Percentiles rank a stretch among this genome's conserved stretches.
Conservation (phyloP, 53 echinoderm and acorn worm species). For the Apostichopus leukothele region DNA sequence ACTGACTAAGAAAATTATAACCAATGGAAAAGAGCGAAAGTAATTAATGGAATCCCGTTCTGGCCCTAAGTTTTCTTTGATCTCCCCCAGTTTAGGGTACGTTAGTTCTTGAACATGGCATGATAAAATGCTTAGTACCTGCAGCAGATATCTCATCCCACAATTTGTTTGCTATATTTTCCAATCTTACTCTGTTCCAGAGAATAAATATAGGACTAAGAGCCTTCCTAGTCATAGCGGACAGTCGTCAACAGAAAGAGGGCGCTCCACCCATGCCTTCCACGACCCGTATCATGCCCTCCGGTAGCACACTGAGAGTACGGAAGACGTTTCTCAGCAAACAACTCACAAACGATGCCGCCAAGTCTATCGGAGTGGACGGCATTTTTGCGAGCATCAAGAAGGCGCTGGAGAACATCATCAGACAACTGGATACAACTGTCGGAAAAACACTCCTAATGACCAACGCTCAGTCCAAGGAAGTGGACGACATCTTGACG, state of each 20-base stretch:
- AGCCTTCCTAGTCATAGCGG: constrained; percentile 94
- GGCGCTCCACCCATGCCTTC: constrained; percentile 97
- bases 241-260: constrained; percentile 96
- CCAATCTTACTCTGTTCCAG: constrained; percentile 48
- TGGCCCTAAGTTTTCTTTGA: too few relatives aligned
- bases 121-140: too few relatives aligned
- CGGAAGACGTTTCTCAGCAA: constrained; percentile 96
- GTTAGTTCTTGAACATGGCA: too few relatives aligned
- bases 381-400: constrained; percentile 81
- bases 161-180: too few relatives aligned
- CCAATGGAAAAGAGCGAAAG: too few relatives aligned
- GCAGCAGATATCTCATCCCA: too few relatives aligned
- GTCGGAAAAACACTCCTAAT: constrained; percentile 93
- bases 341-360: constrained; percentile 96
- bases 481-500: constrained; percentile 99
- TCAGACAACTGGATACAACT: constrained; percentile 71
- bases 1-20: too few relatives aligned
- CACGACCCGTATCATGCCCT: constrained; percentile 98
- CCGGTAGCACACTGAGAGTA: constrained; percentile 92
- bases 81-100: too few relatives aligned
- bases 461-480: constrained; percentile 98
- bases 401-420: constrained; percentile 86
- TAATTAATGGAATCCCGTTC: too few relatives aligned
- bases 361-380: constrained; percentile 82
- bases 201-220: constrained; percentile 98